A percentile compares a stretch with the other conserved stretches of the same genome.
Conservation (phyloP, 2,797 vertebrate genomes). For the Emys orbicularis region DNA sequence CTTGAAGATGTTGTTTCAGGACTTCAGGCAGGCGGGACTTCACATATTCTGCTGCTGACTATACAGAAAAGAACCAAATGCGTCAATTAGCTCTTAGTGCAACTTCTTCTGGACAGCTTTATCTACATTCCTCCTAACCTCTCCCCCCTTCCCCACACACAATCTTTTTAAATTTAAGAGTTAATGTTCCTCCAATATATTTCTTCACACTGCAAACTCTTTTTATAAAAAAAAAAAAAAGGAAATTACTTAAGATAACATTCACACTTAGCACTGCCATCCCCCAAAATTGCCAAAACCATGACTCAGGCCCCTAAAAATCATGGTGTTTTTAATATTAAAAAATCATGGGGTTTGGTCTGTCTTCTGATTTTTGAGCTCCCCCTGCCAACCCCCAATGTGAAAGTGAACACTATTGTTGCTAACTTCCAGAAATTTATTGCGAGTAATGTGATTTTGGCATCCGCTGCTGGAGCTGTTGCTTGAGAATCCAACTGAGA, state of each 20-base stretch:
- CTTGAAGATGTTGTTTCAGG: conserved; percentile 93
- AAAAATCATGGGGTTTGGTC: background rate
- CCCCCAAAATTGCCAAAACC: background rate
- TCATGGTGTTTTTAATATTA: background rate
- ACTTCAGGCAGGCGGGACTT: conserved; percentile 93
- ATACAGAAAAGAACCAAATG: conserved; percentile 44
- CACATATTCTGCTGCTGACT: conserved; percentile 97
- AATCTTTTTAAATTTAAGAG: background rate
- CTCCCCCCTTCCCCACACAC: background rate
- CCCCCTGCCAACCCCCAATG: background rate
- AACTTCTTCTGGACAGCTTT: background rate
- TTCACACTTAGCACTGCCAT: background rate
- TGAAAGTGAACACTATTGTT: background rate
- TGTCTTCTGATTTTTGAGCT: background rate
- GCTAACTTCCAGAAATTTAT: background rate
- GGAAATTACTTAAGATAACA: background rate
- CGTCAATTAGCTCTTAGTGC: background rate
- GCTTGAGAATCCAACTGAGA: background rate
- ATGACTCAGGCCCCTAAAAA: background rate
- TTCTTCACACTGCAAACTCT: background rate
- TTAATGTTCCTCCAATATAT: background rate
- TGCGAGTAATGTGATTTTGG: background rate
- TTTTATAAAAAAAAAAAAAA: background rate
- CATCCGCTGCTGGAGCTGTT: background rate
- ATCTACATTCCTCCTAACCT: rapidly evolving